Conservation (phyloP, 2,888 invertebrate genomes). For the Stenchaetothrips biformis region DNA sequence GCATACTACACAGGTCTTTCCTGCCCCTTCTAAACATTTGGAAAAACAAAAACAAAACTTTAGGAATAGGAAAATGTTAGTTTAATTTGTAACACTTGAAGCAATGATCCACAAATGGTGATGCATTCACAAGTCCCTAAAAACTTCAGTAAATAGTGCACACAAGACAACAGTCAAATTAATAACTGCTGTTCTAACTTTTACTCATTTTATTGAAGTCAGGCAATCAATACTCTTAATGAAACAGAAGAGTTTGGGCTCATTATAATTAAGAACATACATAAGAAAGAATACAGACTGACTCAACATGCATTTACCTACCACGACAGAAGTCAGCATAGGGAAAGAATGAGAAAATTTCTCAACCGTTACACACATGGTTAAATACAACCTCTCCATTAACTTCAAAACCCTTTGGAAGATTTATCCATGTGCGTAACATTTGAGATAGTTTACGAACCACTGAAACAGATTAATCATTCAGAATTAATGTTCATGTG, state of each 20-base stretch:
- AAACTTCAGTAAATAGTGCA: too few species aligned
- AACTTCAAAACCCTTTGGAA: neutral
- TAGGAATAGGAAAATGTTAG: neutral
- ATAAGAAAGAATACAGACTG: neutral
- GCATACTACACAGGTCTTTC: neutral
- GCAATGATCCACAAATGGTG: neutral
- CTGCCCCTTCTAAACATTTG: neutral
- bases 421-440: neutral
- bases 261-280: neutral
- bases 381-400: neutral
- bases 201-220: too few species aligned
- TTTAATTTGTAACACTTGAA: neutral
- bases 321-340: too few species aligned
- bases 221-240: neutral
- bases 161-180: too few species aligned
- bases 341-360: neutral
- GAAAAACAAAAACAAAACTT: neutral
- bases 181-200: too few species aligned
- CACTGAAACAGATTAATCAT: neutral
- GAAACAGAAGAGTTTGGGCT: neutral
- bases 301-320: neutral
- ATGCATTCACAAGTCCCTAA: neutral
- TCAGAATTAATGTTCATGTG: neutral
- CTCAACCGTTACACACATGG: neutral
- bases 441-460: neutral